Percentiles rank a stretch among this genome's conserved stretches.
Evolutionary conservation across 2,888 invertebrate species (phyloP).

Genomic region (Acanthosepion lycidas): DNA sequence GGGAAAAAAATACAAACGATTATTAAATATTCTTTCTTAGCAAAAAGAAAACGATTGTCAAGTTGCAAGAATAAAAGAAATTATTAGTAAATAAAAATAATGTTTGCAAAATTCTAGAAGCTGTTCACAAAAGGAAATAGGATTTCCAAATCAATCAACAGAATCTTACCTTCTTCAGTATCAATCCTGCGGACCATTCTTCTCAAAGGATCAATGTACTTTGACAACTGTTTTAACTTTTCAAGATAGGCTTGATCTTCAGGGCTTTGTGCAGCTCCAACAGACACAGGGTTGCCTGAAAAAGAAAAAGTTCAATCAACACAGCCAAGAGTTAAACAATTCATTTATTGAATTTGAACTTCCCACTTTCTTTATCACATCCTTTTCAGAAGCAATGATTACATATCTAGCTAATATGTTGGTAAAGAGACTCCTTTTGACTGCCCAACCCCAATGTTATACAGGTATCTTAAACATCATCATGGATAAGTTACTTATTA

Average conservation of each 20-base stretch:
- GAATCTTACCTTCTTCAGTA: slow-evolving; percentile 71
- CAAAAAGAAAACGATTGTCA: too few relatives aligned
- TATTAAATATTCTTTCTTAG: too few relatives aligned
- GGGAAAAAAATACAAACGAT: too few relatives aligned
- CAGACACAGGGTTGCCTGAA: slow-evolving; percentile 60
- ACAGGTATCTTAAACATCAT: too few relatives aligned
- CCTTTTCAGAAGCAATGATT: too few relatives aligned
- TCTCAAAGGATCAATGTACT: slow-evolving; percentile 93
- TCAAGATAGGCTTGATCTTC: slow-evolving; percentile 94
- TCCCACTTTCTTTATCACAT: neutral
- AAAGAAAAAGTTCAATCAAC: neutral
- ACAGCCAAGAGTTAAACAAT: neutral
- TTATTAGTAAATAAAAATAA: too few relatives aligned
- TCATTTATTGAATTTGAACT: neutral
- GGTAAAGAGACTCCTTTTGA: too few relatives aligned
- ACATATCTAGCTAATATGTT: too few relatives aligned
- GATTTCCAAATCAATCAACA: neutral
- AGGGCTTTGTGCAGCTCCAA: slow-evolving; percentile 60
- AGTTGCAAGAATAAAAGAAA: too few relatives aligned
- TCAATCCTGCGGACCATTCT: slow-evolving; percentile 85
- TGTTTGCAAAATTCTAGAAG: too few relatives aligned
- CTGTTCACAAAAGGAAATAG: neutral
- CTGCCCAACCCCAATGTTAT: too few relatives aligned
- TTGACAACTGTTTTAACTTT: slow-evolving; percentile 92
- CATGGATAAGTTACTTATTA: too few relatives aligned